Evolutionary conservation across 2,888 invertebrate species (phyloP).

Genomic region (Sycophila texana): DNA sequence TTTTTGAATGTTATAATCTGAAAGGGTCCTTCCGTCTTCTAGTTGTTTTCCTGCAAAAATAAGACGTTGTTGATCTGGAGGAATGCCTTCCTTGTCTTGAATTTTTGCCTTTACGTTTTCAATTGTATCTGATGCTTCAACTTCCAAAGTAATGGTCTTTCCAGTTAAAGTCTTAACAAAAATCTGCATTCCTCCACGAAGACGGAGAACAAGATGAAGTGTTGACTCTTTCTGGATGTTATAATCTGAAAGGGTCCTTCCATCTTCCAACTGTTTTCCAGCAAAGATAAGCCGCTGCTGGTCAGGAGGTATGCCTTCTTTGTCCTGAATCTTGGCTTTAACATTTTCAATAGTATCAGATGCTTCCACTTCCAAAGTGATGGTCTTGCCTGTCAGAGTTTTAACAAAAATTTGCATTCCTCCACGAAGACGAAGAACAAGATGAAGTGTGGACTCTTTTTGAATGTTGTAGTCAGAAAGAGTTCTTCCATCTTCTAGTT

Average conservation of each 20-base stretch:
- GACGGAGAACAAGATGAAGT: conserved; percentile 89
- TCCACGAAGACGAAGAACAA: conserved; percentile 63
- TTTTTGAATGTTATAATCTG: conserved; percentile 64
- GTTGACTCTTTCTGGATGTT: conserved; percentile 97
- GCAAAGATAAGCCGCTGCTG: conserved; percentile 95
- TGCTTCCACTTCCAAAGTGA: conserved; percentile 94
- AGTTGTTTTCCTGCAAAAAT: conserved; percentile 64
- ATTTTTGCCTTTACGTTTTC: conserved; percentile 63
- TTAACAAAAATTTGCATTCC: conserved; percentile 93
- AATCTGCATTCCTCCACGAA: conserved; percentile 86
- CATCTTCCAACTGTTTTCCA: conserved; percentile 97
- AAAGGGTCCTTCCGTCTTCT: conserved; percentile 62
- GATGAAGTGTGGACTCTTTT: conserved; percentile 64
- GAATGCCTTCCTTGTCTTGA: conserved; percentile 64
- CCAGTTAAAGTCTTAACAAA: conserved; percentile 63
- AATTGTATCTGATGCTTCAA: conserved; percentile 61
- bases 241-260: conserved; percentile 93
- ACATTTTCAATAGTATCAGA: conserved; percentile 97
- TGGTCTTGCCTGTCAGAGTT: conserved; percentile 95
- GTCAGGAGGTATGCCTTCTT: conserved; percentile 90
- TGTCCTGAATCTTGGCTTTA: conserved; percentile 94
- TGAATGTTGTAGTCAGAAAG: conserved; percentile 65
- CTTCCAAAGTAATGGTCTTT: conserved; percentile 63
- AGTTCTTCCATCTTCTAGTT: conserved; percentile 63
- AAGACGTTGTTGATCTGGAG: conserved; percentile 63